Evolutionary conservation across 2,113 vertebrate genomes (phyloP).

Genomic region (Canis aureus): DNA sequence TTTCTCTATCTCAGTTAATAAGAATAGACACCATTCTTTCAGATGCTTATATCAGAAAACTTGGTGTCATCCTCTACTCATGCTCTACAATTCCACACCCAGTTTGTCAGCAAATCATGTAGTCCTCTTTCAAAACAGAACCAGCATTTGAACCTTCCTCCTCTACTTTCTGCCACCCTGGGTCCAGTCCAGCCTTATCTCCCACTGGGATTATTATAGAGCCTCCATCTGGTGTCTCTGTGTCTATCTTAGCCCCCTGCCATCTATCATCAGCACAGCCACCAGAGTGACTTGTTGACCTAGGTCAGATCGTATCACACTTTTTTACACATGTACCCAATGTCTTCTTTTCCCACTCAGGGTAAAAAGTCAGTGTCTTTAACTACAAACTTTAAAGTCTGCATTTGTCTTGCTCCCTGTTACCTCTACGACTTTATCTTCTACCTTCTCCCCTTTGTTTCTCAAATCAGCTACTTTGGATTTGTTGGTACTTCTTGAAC

Average conservation of each 20-base stretch:
- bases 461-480: background rate
- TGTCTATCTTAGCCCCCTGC: background rate
- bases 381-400: background rate
- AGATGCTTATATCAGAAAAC: background rate
- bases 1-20: background rate
- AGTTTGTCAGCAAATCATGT: background rate
- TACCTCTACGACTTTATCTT: background rate
- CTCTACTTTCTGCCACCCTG: background rate
- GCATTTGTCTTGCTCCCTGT: background rate
- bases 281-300: background rate
- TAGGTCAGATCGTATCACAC: background rate
- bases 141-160: background rate
- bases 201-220: too few species aligned
- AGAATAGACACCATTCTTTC: background rate
- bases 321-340: background rate
- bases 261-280: background rate
- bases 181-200: background rate
- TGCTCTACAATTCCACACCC: background rate
- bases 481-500: background rate
- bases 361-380: background rate
- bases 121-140: background rate
- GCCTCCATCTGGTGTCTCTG: background rate
- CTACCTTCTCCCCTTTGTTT: background rate
- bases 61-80: background rate
- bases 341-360: background rate